phyloP scores from a whole-genome alignment of 2,797 vertebrate genomes.

The Diplodus sargus region DNA sequence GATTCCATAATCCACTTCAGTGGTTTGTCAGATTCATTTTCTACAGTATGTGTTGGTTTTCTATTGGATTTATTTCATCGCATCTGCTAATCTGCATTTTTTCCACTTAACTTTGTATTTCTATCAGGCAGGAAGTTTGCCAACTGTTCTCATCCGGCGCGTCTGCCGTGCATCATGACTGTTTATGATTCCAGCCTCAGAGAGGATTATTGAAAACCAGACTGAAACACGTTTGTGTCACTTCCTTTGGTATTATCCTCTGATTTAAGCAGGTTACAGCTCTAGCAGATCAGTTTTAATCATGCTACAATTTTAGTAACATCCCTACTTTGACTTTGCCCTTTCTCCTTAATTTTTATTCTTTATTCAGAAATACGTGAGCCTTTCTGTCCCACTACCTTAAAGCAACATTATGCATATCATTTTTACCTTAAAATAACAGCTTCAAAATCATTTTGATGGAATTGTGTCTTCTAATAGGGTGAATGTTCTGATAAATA shows the following conservation, averaged over 20 bases:
- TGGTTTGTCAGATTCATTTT: slow-evolving; percentile 17
- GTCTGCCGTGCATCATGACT: slow-evolving; percentile 10
- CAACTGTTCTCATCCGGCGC: neutral
- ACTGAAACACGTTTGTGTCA: slow-evolving; percentile 5
- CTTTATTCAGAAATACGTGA: neutral
- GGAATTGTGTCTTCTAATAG: no score
- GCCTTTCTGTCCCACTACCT: neutral
- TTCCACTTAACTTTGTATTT: slow-evolving; percentile 27
- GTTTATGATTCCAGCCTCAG: slow-evolving; percentile 12
- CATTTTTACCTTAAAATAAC: no score
- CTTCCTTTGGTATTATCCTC: neutral
- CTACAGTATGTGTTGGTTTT: neutral
- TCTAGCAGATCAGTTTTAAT: neutral
- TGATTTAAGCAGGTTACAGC: slow-evolving; percentile 4
- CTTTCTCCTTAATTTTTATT: neutral
- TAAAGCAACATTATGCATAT: no score
- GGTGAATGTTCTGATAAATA: neutral
- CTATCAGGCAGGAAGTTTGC: slow-evolving; percentile 17
- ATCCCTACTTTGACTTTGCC: neutral
- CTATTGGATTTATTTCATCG: slow-evolving; percentile 29
- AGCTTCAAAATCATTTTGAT: no score
- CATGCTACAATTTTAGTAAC: neutral
- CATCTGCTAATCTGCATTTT: slow-evolving; percentile 31
- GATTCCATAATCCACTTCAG: slow-evolving; percentile 12
- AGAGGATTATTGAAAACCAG: slow-evolving; percentile 20